Evolutionary conservation across 2,797 vertebrate species (phyloP), one percentile per base, ranked within the genome.

Genomic region (Halcyon smyrnensis): DNA sequence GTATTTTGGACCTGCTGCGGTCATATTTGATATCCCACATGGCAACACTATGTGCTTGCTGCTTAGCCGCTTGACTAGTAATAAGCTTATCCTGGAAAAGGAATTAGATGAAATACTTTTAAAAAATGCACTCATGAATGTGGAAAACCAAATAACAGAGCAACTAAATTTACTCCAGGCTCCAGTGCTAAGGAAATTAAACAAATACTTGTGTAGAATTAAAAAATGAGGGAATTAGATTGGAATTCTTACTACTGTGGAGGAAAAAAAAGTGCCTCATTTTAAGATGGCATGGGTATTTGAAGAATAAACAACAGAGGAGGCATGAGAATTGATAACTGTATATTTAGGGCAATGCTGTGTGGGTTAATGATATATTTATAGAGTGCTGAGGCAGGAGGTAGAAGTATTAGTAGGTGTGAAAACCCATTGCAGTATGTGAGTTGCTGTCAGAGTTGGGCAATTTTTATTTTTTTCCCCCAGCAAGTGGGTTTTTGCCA

Each of bases 1-100:
- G 51, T 87, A 45, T 95, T 91, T 94, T 95, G 83, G 70, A 84
- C 75, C 79, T 73, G 54, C 73, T 85, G 81, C 57, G 86, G 83
- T 82, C 57, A 3, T 90, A 84, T 90, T 93, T 92, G 74, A 80
- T 91, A 67, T 95, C 71, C 59, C 85, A 93, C 48, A 10, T 71
- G 74, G 77, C 74, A 96, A 71, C 4, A 2, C 78, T 83, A 6
- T 50, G 51, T 63, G 37, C 71, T 78, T 79, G 30, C 90, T 93
- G 80, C 57, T 91, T 88, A 87, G 70, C 65, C 3, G 5, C 73
- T 86, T 95, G 89, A 83, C 48, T 45, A 64, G 69, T 91, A 92
- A 67, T 63, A 62, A 93, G 87, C 51, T 94, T 93, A 80, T 85
- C 41, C 81, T 97, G 95, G 93, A 90, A 89, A 93, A 93, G 83